These are phyloP conservation scores for Parthenolecanium corni DNA, from an alignment of 2,888 invertebrate species.

Conservation along the genomic window DNA sequence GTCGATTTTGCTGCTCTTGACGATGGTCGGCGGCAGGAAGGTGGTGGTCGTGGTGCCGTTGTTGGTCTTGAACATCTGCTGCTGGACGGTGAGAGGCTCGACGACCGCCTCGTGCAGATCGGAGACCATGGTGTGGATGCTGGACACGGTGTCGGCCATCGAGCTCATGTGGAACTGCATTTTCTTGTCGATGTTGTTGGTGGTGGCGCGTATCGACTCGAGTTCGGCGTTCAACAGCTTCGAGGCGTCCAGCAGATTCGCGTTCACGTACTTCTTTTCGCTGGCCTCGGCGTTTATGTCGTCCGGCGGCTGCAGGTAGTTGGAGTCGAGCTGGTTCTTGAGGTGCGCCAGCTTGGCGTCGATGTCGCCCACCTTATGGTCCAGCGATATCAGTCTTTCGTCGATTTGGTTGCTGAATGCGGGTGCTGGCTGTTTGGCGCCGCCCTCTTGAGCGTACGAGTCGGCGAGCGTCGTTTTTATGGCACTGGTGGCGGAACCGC, in stretches of 20 bases:
- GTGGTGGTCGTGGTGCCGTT: conserved; percentile 39
- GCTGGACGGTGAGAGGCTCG: conserved; percentile 49
- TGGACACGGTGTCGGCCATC: conserved; percentile 49
- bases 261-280: conserved; percentile 72
- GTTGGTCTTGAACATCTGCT: conserved; percentile 41
- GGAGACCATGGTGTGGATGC: conserved; percentile 63
- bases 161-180: conserved; percentile 73
- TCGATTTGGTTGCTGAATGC: conserved; percentile 44
- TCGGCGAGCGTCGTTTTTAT: conserved; percentile 22
- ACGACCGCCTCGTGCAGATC: conserved; percentile 75
- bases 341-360: conserved; percentile 64
- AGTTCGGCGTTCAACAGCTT: conserved; percentile 73
- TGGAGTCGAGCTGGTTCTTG: conserved; percentile 72
- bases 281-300: conserved; percentile 79
- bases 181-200: conserved; percentile 50
- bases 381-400: conserved; percentile 56
- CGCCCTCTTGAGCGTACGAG: conserved; percentile 14
- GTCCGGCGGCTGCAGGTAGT: conserved; percentile 64
- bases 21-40: conserved; percentile 45
- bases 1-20: conserved; percentile 64
- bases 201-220: conserved; percentile 63
- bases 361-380: conserved; percentile 73
- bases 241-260: conserved; percentile 70
- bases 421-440: conserved; percentile 7
- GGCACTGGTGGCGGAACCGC: background rate